Percentiles rank a stretch among this genome's conserved stretches.
Evolutionary conservation across 1,140 invertebrate species (phyloP).

Genomic region (Drosophila varians): DNA sequence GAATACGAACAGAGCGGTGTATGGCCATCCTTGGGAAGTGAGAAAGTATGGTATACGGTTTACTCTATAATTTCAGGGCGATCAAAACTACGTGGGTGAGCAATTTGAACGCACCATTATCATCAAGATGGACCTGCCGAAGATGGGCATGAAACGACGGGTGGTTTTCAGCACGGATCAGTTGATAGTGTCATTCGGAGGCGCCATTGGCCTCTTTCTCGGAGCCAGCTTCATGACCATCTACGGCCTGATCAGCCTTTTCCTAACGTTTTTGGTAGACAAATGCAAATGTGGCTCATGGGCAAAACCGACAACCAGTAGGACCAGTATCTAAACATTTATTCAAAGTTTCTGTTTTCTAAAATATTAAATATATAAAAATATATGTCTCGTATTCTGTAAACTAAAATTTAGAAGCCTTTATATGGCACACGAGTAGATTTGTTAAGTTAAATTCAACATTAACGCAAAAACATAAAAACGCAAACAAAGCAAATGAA

Average conservation of each 20-base stretch:
- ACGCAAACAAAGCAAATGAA: conserved; percentile 23
- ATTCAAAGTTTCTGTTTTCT: not conserved
- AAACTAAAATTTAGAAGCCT: no score
- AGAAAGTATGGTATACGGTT: no score
- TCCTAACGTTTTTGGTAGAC: conserved; percentile 38
- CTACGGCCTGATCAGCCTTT: conserved; percentile 57
- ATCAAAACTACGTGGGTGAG: conserved; percentile 30
- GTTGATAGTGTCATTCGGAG: conserved; percentile 75
- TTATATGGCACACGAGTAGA: no score
- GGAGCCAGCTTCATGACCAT: conserved; percentile 79
- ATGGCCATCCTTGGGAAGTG: no score
- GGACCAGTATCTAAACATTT: not conserved
- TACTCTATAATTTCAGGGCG: conserved; percentile 45
- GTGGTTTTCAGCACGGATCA: conserved; percentile 79
- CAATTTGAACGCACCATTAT: conserved; percentile 67
- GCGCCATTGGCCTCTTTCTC: conserved; percentile 75
- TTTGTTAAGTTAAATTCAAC: no score
- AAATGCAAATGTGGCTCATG: conserved; percentile 36
- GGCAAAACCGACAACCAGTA: not conserved
- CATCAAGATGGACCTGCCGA: conserved; percentile 60
- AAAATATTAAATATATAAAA: no score
- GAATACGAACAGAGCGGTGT: conserved; percentile 44
- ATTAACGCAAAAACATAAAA: not conserved
- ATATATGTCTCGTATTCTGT: no score
- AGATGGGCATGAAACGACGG: conserved; percentile 71